Percentiles rank a stretch among this genome's conserved stretches.
phyloP scores from a whole-genome alignment of 2,888 invertebrate species.

The Diogma glabrata region DNA sequence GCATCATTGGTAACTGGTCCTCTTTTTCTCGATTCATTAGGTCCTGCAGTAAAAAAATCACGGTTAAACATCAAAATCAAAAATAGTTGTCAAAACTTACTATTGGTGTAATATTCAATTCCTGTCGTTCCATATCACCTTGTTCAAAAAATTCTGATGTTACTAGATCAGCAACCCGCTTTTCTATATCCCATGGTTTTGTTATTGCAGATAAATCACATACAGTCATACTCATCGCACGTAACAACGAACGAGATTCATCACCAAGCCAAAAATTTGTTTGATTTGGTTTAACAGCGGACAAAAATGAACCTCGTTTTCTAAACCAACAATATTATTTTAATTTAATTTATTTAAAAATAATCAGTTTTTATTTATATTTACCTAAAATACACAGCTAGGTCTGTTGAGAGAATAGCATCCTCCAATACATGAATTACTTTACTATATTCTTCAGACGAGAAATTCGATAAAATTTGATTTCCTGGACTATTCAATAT shows the following conservation, averaged over 20 bases:
- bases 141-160: conserved; percentile 90
- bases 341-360: conserved; percentile 1
- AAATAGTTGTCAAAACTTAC: too few species aligned
- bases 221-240: conserved; percentile 92
- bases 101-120: conserved; percentile 82
- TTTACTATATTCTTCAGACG: conserved; percentile 81
- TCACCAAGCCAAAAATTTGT: conserved; percentile 56
- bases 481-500: conserved; percentile 91
- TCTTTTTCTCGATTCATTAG: conserved; percentile 93
- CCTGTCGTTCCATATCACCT: conserved; percentile 80
- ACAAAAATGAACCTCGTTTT: conserved; percentile 76
- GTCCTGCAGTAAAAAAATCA: too few species aligned
- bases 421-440: conserved; percentile 87
- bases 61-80: too few species aligned
- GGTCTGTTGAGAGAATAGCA: conserved; percentile 86
- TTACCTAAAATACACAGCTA: conserved; percentile 85
- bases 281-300: conserved; percentile 30
- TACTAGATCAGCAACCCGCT: conserved; percentile 82
- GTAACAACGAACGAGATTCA: conserved; percentile 66
- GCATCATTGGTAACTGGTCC: conserved; percentile 88
- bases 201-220: conserved; percentile 91
- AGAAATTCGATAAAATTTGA: conserved; percentile 77
- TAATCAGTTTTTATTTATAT: conserved; percentile 11
- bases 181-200: conserved; percentile 88
- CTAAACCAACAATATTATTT: conserved; percentile 37